Percentiles rank a stretch among this genome's conserved stretches.
phyloP scores from a whole-genome alignment of 2,888 invertebrate species.

The Apocheima hispidaria region DNA sequence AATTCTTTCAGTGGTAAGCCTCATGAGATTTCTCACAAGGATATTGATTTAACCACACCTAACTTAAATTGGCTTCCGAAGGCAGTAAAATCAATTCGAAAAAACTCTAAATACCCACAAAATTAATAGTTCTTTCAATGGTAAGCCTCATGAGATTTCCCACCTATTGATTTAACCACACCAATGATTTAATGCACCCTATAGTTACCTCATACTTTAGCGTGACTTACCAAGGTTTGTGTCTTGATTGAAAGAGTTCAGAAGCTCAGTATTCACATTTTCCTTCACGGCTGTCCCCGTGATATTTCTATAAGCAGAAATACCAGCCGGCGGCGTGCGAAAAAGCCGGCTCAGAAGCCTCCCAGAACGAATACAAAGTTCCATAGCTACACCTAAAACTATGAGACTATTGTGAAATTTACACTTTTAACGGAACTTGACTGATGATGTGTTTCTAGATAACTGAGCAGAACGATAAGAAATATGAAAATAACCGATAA shows the following conservation, averaged over 20 bases:
- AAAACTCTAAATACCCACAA: too few relatives aligned
- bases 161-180: too few relatives aligned
- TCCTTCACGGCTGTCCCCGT: slow-evolving; percentile 67
- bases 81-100: too few relatives aligned
- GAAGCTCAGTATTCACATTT: slow-evolving; percentile 64
- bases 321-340: slow-evolving; percentile 61
- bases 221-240: slow-evolving; percentile 66
- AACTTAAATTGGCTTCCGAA: too few relatives aligned
- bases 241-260: slow-evolving; percentile 71
- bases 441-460: background rate
- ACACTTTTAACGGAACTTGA: background rate
- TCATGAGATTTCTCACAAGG: too few relatives aligned
- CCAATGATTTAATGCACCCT: background rate
- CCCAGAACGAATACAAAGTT: slow-evolving; percentile 62
- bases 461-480: slow-evolving; percentile 2
- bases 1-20: too few relatives aligned
- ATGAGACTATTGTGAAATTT: background rate
- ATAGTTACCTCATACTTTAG: background rate
- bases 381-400: slow-evolving; percentile 56
- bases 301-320: slow-evolving; percentile 60
- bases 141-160: too few relatives aligned
- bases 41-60: too few relatives aligned
- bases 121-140: too few relatives aligned
- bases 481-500: background rate
- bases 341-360: slow-evolving; percentile 72